Evolutionary conservation across 2,113 vertebrate genomes (phyloP).

Genomic region (Hiodon tergisus): DNA sequence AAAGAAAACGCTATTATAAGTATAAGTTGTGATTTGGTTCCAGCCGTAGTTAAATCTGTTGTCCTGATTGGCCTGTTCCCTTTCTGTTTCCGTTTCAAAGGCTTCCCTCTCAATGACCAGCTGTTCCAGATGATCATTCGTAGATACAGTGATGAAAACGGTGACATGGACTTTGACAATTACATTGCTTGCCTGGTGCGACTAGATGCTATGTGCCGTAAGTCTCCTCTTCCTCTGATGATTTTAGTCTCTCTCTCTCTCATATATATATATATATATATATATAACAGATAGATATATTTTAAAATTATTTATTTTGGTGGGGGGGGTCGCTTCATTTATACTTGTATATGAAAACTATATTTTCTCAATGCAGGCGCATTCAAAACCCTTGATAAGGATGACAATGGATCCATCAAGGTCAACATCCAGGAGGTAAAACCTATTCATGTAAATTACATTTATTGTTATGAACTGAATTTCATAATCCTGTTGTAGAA

Average conservation of each 20-base stretch:
- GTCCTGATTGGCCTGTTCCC: background rate
- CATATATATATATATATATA: background rate
- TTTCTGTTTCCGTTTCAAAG: conserved; percentile 40
- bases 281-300: background rate
- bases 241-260: background rate
- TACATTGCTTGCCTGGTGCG: conserved; percentile 88
- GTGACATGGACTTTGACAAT: conserved; percentile 87
- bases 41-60: background rate
- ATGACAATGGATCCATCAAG: conserved; percentile 70
- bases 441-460: background rate
- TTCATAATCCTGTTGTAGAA: too few relatives aligned
- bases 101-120: conserved; percentile 75
- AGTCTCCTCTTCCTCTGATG: conserved; percentile 43
- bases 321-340: background rate
- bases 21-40: too few relatives aligned
- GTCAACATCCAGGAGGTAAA: conserved; percentile 80
- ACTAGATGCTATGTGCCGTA: conserved; percentile 88
- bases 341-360: background rate
- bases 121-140: conserved; percentile 69
- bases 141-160: conserved; percentile 71
- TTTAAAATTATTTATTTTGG: too few relatives aligned
- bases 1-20: too few relatives aligned
- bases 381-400: conserved; percentile 81
- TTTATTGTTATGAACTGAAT: too few relatives aligned
- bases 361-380: conserved; percentile 60